phyloP scores from a whole-genome alignment of 1,140 invertebrate genomes.

The Panagrolaimus sp. region DNA sequence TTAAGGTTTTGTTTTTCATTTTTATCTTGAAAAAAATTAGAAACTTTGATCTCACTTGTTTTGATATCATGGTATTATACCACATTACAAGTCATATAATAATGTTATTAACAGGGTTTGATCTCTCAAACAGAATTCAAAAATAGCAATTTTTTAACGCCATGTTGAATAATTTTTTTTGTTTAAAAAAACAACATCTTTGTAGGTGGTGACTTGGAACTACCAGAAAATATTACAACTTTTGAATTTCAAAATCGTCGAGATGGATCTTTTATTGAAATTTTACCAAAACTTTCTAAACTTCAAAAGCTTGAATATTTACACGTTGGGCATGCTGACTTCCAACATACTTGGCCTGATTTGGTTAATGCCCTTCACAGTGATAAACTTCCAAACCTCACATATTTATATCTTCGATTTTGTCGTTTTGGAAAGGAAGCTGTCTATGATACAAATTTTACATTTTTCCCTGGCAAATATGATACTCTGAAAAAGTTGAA shows the following conservation, averaged over 20 bases:
- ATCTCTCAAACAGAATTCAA: no score
- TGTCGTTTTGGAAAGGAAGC: constrained; percentile 13
- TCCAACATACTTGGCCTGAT: neutral
- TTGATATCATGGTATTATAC: no score
- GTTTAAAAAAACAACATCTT: no score
- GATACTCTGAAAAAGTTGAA: neutral
- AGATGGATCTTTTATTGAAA: neutral
- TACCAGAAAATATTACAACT: neutral
- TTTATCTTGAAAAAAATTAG: no score
- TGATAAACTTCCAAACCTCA: neutral
- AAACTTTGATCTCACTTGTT: no score
- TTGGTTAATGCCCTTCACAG: neutral
- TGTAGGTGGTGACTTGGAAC: neutral
- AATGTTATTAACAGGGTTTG: no score
- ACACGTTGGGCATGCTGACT: constrained; percentile 3
- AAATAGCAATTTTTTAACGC: no score
- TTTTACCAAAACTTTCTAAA: neutral
- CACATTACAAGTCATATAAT: no score
- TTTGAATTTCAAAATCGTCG: constrained; percentile 8
- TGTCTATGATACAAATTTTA: neutral
- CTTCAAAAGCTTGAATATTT: constrained; percentile 2
- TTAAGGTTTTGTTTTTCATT: no score
- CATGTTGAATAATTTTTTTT: no score
- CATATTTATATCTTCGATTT: constrained; percentile 2
- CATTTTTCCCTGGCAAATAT: no score